phyloP scores from a whole-genome alignment of 2,888 invertebrate species.

The Cetonia aurata region DNA sequence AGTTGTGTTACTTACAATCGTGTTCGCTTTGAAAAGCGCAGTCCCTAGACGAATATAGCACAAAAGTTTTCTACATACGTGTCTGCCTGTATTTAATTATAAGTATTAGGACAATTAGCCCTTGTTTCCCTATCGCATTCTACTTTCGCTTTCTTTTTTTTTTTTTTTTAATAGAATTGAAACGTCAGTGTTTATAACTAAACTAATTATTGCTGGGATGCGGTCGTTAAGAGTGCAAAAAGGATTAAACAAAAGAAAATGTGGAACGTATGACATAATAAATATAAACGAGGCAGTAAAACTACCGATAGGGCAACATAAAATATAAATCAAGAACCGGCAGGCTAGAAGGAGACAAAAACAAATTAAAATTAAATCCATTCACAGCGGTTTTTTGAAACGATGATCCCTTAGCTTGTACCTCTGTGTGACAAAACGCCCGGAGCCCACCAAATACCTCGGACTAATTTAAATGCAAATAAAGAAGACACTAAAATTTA shows the following conservation, averaged over 20 bases:
- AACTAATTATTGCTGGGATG: too few species aligned
- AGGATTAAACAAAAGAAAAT: conserved; percentile 3
- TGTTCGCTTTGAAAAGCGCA: too few species aligned
- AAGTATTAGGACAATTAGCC: too few species aligned
- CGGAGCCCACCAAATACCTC: conserved; percentile 28
- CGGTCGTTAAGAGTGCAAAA: too few species aligned
- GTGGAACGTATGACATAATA: neutral
- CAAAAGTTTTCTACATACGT: too few species aligned
- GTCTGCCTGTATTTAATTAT: too few species aligned
- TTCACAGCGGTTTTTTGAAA: conserved; percentile 8
- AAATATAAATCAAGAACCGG: conserved; percentile 26
- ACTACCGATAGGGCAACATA: conserved; percentile 13
- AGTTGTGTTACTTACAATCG: conserved; percentile 59
- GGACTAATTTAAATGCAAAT: conserved; percentile 39
- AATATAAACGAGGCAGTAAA: neutral
- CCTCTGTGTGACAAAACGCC: conserved; percentile 35
- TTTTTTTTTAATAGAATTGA: too few species aligned
- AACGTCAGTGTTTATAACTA: too few species aligned
- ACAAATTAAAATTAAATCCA: conserved; percentile 32
- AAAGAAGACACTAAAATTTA: conserved; percentile 39
- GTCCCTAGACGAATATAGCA: too few species aligned
- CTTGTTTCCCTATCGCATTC: too few species aligned
- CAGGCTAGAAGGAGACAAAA: conserved; percentile 24
- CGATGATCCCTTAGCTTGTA: conserved; percentile 9
- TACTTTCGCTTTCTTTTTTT: too few species aligned